These are phyloP conservation scores for Acanthosoma haemorrhoidale DNA, from an alignment of 2,888 invertebrate genomes.

Conservation along the genomic window DNA sequence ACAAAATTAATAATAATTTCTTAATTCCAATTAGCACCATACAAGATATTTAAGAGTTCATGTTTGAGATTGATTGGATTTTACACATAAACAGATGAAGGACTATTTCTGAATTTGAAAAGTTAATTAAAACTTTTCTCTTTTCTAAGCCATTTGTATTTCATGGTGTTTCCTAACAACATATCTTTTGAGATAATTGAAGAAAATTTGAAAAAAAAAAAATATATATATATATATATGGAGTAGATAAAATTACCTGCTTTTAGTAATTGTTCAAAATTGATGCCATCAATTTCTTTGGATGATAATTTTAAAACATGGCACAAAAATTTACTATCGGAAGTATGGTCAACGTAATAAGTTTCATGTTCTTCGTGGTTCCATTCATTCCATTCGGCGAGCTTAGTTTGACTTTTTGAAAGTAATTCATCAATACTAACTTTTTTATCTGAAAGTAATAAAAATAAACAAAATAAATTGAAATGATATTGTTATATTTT, in stretches of 20 bases:
- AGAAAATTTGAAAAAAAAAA: too few species aligned
- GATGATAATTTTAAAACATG: constrained; percentile 51
- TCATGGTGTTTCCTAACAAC: too few species aligned
- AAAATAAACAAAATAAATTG: background rate
- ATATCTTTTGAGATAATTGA: too few species aligned
- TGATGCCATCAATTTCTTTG: constrained; percentile 39
- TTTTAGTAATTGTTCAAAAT: background rate
- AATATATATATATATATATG: background rate
- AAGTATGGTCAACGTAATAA: constrained; percentile 50
- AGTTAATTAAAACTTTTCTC: too few species aligned
- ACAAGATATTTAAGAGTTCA: too few species aligned
- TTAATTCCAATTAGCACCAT: too few species aligned
- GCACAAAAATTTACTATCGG: constrained; percentile 48
- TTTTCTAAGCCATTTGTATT: too few species aligned
- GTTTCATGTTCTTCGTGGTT: constrained; percentile 48
- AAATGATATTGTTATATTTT: too few species aligned
- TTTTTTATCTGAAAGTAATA: constrained; percentile 21
- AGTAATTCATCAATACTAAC: constrained; percentile 38
- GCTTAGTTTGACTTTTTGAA: background rate
- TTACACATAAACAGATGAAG: too few species aligned
- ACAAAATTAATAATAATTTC: too few species aligned
- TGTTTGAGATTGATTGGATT: too few species aligned
- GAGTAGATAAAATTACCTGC: background rate
- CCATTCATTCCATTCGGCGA: constrained; percentile 40
- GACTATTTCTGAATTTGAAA: too few species aligned